These are phyloP conservation scores for Furnarius figulus DNA, from an alignment of 2,113 vertebrate genomes.

Conservation along the genomic window DNA sequence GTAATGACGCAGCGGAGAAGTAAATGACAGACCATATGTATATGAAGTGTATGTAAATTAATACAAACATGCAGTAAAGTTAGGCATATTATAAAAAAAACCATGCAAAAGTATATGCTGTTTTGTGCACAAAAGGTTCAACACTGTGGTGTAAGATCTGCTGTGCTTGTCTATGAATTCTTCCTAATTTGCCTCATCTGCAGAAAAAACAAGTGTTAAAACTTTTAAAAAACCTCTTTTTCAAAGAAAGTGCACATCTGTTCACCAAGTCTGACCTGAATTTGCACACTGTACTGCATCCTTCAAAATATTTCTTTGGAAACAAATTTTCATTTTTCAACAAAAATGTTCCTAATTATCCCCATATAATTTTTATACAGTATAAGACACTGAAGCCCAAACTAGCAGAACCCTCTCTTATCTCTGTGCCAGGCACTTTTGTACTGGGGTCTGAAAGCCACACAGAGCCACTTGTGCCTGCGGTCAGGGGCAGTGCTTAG, in stretches of 20 bases:
- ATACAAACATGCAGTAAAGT: constrained; percentile 31
- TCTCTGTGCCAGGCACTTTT: neutral
- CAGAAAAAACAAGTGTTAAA: neutral
- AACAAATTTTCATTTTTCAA: constrained; percentile 13
- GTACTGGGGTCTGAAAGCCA: neutral
- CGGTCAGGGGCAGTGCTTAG: neutral
- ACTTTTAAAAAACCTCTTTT: neutral
- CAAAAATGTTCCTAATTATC: constrained; percentile 3
- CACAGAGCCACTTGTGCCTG: neutral
- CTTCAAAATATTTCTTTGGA: neutral
- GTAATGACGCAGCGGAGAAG: constrained; percentile 51
- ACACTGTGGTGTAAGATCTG: neutral
- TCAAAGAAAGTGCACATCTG: constrained; percentile 2
- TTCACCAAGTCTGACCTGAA: constrained; percentile 24
- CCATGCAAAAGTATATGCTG: neutral
- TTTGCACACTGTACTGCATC: neutral
- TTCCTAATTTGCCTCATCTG: neutral
- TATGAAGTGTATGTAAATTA: constrained; percentile 59
- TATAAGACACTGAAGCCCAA: neutral
- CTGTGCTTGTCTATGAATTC: neutral
- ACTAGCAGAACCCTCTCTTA: neutral
- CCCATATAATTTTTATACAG: neutral
- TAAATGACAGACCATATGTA: constrained; percentile 70
- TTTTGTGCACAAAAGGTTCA: neutral
- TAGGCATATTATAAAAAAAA: neutral